Percentiles rank a stretch among this genome's conserved stretches.
phyloP scores from a whole-genome alignment of 2,797 vertebrate species.

The Avahi laniger region DNA sequence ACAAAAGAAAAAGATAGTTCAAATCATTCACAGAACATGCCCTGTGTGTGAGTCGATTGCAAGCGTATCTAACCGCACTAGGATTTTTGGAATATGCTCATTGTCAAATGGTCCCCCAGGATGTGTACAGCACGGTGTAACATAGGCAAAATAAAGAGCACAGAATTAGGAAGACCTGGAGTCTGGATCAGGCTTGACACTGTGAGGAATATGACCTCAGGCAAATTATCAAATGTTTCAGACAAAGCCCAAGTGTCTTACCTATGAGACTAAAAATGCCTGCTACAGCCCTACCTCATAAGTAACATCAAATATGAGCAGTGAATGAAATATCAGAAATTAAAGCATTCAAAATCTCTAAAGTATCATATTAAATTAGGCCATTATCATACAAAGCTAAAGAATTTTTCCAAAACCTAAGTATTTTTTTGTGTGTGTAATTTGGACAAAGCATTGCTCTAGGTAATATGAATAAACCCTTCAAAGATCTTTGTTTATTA shows the following conservation, averaged over 20 bases:
- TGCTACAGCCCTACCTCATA: background rate
- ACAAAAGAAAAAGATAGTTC: slow-evolving; percentile 18
- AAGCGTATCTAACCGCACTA: slow-evolving; percentile 18
- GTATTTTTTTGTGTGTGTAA: background rate
- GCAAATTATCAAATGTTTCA: slow-evolving; percentile 52
- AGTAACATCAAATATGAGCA: background rate
- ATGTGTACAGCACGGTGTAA: background rate
- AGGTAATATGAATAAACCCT: slow-evolving; percentile 3
- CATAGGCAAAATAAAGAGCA: background rate
- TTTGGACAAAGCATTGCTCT: slow-evolving; percentile 1
- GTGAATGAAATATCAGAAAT: slow-evolving; percentile 38
- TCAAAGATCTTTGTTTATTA: slow-evolving; percentile 7
- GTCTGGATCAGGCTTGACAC: background rate
- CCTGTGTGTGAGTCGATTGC: background rate
- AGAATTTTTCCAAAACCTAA: background rate
- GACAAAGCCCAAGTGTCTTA: slow-evolving; percentile 8
- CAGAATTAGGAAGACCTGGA: background rate
- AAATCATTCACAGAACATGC: slow-evolving; percentile 52
- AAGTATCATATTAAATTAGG: slow-evolving; percentile 6
- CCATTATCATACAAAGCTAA: slow-evolving; percentile 17
- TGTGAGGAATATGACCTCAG: background rate
- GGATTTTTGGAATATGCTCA: slow-evolving; percentile 50
- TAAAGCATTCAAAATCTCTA: slow-evolving; percentile 33
- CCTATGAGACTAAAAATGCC: slow-evolving; percentile 25
- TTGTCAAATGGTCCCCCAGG: slow-evolving; percentile 41